Evolutionary conservation across 2,113 vertebrate species (phyloP).

Genomic region (Pao palembangensis): DNA sequence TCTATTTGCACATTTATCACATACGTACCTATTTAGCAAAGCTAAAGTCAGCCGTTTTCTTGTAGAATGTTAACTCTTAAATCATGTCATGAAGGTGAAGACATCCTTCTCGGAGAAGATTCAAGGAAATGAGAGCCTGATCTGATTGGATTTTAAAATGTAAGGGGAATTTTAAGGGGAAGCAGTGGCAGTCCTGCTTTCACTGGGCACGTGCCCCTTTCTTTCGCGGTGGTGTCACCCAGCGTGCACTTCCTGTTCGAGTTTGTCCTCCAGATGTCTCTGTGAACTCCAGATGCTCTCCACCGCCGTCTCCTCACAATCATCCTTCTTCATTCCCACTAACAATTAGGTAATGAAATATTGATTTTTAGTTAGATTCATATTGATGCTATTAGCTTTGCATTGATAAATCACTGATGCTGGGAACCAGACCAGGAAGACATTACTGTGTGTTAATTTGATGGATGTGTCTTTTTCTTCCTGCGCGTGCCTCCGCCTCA

Average conservation of each 20-base stretch:
- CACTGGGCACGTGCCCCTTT: not conserved
- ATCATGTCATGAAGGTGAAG: too few species aligned
- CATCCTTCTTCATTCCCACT: constrained; percentile 99
- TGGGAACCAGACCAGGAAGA: constrained; percentile 60
- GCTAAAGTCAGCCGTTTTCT: too few species aligned
- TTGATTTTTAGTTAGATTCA: constrained; percentile 99
- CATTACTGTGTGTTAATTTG: constrained; percentile 98
- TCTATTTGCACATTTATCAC: too few species aligned
- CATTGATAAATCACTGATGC: constrained; percentile 95
- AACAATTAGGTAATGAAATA: constrained; percentile 99
- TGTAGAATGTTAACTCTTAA: too few species aligned
- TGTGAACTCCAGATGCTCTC: constrained; percentile 98
- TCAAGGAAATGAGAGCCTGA: not conserved
- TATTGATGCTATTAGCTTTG: constrained; percentile 99
- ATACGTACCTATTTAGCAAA: too few species aligned
- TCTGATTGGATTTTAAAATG: too few species aligned
- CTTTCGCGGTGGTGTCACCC: constrained; percentile 23
- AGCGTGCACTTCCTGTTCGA: constrained; percentile 19
- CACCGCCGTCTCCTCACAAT: constrained; percentile 83
- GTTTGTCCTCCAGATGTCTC: constrained; percentile 96
- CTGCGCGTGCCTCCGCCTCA: constrained; percentile 48
- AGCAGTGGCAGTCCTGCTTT: not conserved
- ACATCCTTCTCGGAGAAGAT: not conserved
- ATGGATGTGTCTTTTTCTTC: constrained; percentile 86
- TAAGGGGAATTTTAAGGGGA: not conserved